These are phyloP conservation scores for Netta rufina DNA, from an alignment of 2,797 vertebrate species.

Conservation along the genomic window DNA sequence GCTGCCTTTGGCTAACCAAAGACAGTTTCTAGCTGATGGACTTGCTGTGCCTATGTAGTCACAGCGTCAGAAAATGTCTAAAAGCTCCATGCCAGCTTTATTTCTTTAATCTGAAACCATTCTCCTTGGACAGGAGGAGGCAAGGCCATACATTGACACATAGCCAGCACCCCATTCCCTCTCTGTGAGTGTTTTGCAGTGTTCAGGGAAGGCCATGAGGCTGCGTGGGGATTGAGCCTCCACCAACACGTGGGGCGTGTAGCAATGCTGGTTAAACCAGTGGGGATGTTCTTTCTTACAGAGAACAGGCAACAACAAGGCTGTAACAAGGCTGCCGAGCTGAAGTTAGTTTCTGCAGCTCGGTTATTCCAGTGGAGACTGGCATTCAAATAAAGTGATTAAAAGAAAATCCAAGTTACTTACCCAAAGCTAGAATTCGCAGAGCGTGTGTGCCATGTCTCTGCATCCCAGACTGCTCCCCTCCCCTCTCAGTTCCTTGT, in stretches of 20 bases:
- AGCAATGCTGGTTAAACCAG: not conserved
- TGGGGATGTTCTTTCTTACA: not conserved
- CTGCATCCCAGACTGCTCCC: not conserved
- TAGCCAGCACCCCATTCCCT: not conserved
- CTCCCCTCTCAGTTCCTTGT: not conserved
- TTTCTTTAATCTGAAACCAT: not conserved
- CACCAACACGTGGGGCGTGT: not conserved
- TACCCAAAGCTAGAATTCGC: not conserved
- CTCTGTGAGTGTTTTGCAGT: not conserved
- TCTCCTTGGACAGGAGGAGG: not conserved
- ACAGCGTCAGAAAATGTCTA: not conserved
- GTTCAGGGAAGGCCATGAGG: not conserved
- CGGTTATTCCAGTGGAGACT: not conserved
- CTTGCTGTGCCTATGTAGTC: not conserved
- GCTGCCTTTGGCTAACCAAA: not conserved
- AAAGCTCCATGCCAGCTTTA: not conserved
- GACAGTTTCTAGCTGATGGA: not conserved
- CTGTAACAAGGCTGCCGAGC: not conserved
- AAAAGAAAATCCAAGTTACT: not conserved
- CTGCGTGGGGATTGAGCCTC: not conserved
- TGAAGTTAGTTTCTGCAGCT: not conserved
- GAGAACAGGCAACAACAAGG: not conserved
- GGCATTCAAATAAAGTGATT: not conserved
- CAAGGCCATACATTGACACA: not conserved
- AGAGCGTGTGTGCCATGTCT: fast-evolving